Evolutionary conservation across 2,113 vertebrate species (phyloP).

Genomic region (Rhipidura dahli): DNA sequence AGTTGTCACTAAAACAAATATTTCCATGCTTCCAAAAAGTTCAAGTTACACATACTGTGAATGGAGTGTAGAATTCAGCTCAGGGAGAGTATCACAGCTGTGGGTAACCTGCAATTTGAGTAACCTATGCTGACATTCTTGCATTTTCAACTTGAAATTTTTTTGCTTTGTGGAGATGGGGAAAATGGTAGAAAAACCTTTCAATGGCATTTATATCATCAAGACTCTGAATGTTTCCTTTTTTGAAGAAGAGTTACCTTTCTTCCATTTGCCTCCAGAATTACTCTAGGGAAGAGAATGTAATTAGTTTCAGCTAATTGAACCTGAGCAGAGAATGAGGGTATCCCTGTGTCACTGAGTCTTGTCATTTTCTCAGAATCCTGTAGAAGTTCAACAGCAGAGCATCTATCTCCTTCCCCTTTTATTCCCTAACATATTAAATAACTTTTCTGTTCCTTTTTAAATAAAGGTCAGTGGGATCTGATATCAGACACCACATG

Average conservation of each 20-base stretch:
- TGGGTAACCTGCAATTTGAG: background rate
- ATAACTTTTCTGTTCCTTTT: background rate
- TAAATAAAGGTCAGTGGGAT: background rate
- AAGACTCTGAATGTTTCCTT: background rate
- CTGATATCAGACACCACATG: background rate
- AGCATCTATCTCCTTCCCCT: background rate
- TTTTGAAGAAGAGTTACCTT: background rate
- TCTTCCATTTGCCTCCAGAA: background rate
- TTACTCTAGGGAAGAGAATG: constrained; percentile 19
- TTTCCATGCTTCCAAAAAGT: background rate
- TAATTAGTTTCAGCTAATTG: constrained; percentile 45
- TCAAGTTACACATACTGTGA: background rate
- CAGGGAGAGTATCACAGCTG: background rate
- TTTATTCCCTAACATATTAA: background rate
- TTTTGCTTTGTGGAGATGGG: background rate
- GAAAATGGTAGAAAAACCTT: background rate
- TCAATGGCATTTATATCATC: background rate
- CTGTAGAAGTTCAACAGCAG: background rate
- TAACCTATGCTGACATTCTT: background rate
- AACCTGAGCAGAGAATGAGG: background rate
- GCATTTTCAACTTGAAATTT: background rate
- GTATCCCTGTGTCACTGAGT: background rate
- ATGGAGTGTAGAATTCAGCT: background rate
- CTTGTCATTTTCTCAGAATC: constrained; percentile 4
- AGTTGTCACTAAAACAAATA: background rate